phyloP scores from a whole-genome alignment of 2,888 invertebrate genomes.

The Orthosia gracilis region DNA sequence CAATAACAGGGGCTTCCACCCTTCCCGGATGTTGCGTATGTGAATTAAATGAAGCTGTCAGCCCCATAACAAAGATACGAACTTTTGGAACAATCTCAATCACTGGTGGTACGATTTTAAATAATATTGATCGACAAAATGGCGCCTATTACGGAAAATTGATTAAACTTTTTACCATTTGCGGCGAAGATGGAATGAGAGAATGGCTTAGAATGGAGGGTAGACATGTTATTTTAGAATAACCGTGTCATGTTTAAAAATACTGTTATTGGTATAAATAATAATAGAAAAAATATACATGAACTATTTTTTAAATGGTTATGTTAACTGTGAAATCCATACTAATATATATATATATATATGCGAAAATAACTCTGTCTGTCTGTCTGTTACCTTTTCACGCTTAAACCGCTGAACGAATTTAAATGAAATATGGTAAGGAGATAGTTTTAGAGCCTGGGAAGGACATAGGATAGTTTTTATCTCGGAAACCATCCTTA shows the following conservation, averaged over 20 bases:
- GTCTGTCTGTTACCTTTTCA: too few relatives aligned
- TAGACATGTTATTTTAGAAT: conserved; percentile 3
- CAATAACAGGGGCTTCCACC: conserved; percentile 32
- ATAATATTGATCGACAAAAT: conserved; percentile 41
- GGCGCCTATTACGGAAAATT: neutral
- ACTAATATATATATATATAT: too few relatives aligned
- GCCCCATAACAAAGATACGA: conserved; percentile 43
- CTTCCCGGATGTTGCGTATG: conserved; percentile 28
- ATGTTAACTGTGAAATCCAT: too few relatives aligned
- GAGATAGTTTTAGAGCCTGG: too few relatives aligned
- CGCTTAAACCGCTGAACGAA: too few relatives aligned
- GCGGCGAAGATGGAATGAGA: neutral
- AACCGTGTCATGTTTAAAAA: neutral
- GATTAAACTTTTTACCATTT: conserved; percentile 1
- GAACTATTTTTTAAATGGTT: too few relatives aligned
- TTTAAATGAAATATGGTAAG: too few relatives aligned
- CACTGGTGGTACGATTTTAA: conserved; percentile 41
- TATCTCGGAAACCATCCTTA: too few relatives aligned
- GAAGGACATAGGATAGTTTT: too few relatives aligned
- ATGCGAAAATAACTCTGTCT: too few relatives aligned
- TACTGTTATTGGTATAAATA: too few relatives aligned
- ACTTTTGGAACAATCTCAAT: conserved; percentile 58
- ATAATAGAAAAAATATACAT: too few relatives aligned
- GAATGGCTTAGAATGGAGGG: neutral
- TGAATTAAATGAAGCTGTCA: conserved; percentile 60